Evolutionary conservation across 2,888 invertebrate genomes (phyloP).

Genomic region (Hypsopygia costalis): DNA sequence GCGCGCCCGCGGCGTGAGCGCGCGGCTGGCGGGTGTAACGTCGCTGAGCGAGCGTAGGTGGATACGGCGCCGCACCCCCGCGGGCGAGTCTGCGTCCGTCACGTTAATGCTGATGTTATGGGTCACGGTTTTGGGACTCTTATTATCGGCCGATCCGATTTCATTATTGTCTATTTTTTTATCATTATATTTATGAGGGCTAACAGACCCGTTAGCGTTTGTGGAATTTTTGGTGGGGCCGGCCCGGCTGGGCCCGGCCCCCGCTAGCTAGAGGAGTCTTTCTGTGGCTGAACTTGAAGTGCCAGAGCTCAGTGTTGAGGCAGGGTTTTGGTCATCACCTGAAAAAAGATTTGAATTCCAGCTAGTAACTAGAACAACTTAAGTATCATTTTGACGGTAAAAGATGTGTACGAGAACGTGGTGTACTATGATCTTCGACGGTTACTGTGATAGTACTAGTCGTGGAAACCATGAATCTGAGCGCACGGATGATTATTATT

Average conservation of each 20-base stretch:
- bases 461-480: no score
- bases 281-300: slow-evolving; percentile 87
- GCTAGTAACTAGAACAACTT: no score
- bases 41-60: slow-evolving; percentile 72
- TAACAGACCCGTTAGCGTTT: slow-evolving; percentile 32
- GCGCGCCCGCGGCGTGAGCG: slow-evolving; percentile 55
- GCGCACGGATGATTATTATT: no score
- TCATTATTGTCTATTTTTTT: slow-evolving; percentile 19
- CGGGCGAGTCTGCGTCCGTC: slow-evolving; percentile 64
- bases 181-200: slow-evolving; percentile 35
- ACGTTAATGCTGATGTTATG: slow-evolving; percentile 70
- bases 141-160: slow-evolving; percentile 32
- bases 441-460: no score
- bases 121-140: slow-evolving; percentile 20
- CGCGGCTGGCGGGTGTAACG: slow-evolving; percentile 64
- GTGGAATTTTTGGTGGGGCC: slow-evolving; percentile 69
- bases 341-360: slow-evolving; percentile 17
- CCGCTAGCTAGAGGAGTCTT: slow-evolving; percentile 88
- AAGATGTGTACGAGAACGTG: no score
- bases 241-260: slow-evolving; percentile 82
- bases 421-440: no score
- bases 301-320: slow-evolving; percentile 82
- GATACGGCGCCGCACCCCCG: slow-evolving; percentile 58
- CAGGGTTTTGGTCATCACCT: slow-evolving; percentile 79
- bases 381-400: no score